Conservation (phyloP, 2,888 invertebrate species). For the Coecobrya sp. region DNA sequence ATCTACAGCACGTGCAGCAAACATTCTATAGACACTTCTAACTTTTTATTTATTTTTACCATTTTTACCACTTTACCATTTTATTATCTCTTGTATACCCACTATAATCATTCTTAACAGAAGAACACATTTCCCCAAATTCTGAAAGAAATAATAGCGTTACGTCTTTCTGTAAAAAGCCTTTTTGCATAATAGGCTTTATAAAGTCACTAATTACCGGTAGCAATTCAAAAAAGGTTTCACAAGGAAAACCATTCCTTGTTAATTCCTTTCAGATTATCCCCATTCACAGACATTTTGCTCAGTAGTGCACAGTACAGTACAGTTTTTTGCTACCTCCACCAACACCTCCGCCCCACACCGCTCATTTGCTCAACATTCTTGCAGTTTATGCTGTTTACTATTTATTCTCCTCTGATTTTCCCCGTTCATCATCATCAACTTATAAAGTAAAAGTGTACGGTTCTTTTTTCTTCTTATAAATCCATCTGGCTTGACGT, state of each 20-base stretch:
- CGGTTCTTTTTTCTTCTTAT: slow-evolving; percentile 70
- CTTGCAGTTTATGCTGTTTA: neutral
- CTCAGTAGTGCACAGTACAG: slow-evolving; percentile 18
- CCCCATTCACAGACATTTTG: slow-evolving; percentile 30
- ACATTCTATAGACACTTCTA: too few species aligned
- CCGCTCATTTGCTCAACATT: neutral
- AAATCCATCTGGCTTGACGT: slow-evolving; percentile 63
- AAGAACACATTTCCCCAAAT: neutral
- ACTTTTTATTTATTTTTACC: too few species aligned
- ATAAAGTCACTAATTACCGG: slow-evolving; percentile 35
- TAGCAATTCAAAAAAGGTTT: slow-evolving; percentile 28
- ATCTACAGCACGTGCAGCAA: too few species aligned
- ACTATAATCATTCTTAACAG: neutral
- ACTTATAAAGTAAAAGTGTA: slow-evolving; percentile 78
- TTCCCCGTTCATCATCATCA: slow-evolving; percentile 74
- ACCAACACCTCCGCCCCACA: slow-evolving; percentile 14
- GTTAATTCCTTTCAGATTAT: slow-evolving; percentile 47
- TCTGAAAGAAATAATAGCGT: neutral
- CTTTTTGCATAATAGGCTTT: slow-evolving; percentile 40
- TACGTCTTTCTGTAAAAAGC: slow-evolving; percentile 15
- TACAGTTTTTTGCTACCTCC: slow-evolving; percentile 41
- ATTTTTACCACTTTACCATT: neutral
- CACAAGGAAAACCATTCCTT: slow-evolving; percentile 2
- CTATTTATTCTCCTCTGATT: slow-evolving; percentile 60
- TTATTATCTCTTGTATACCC: neutral